Conservation (phyloP, 1,140 invertebrate species). For the Penaeus japonicus region DNA sequence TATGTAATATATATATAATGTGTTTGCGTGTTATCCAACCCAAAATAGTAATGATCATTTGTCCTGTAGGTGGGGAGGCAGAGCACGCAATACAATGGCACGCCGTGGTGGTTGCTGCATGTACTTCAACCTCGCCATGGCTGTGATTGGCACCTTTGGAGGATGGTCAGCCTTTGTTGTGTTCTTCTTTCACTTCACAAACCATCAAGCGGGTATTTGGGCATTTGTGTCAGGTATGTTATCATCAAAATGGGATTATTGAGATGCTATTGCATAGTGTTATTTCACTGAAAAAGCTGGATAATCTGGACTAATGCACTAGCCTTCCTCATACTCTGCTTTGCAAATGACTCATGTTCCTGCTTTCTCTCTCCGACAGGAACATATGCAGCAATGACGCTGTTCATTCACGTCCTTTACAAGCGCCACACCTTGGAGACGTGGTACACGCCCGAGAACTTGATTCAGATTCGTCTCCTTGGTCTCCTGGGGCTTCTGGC, state of each 20-base stretch:
- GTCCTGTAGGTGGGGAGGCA: too few species aligned
- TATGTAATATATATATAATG: too few species aligned
- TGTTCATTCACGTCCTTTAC: conserved; percentile 45
- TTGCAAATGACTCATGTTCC: background rate
- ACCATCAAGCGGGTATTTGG: conserved; percentile 48
- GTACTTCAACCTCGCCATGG: conserved; percentile 43
- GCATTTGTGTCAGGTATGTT: conserved; percentile 46
- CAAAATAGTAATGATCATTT: too few species aligned
- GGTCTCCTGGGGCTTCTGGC: conserved; percentile 25
- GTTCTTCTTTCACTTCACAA: conserved; percentile 47
- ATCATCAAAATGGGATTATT: too few species aligned
- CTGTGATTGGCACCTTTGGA: conserved; percentile 8
- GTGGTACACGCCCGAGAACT: conserved; percentile 48
- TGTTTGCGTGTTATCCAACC: too few species aligned
- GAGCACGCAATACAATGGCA: background rate
- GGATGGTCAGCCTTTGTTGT: conserved; percentile 37
- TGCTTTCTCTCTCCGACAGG: conserved; percentile 6
- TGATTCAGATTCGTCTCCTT: conserved; percentile 25
- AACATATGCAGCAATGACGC: conserved; percentile 33
- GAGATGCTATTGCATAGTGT: too few species aligned
- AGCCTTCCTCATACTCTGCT: background rate
- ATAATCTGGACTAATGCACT: too few species aligned
- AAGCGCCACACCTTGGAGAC: conserved; percentile 35
- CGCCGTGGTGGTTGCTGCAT: conserved; percentile 46
- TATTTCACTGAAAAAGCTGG: too few species aligned